These are phyloP conservation scores for Pomacea canaliculata DNA, from an alignment of 2,888 invertebrate genomes.

Conservation along the genomic window DNA sequence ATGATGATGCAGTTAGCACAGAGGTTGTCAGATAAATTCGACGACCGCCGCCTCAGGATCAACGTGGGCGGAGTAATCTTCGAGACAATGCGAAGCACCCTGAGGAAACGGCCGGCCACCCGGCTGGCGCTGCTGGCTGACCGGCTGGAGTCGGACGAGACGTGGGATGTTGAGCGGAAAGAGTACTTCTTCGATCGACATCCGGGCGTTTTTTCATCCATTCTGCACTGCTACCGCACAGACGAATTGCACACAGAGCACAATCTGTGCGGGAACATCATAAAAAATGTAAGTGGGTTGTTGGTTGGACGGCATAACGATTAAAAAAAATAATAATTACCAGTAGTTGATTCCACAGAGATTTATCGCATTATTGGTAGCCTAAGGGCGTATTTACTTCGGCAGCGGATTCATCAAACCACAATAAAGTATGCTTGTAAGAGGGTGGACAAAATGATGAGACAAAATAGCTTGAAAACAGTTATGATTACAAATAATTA, in stretches of 20 bases:
- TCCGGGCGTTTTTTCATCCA: constrained; percentile 61
- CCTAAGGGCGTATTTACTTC: too few species aligned
- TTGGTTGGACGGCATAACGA: neutral
- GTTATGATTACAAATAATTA: too few species aligned
- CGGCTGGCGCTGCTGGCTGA: constrained; percentile 60
- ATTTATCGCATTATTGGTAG: too few species aligned
- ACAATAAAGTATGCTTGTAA: too few species aligned
- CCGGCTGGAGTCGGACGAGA: constrained; percentile 60
- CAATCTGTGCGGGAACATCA: constrained; percentile 66
- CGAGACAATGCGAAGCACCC: constrained; percentile 60
- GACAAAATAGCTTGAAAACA: too few species aligned
- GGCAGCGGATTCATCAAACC: too few species aligned
- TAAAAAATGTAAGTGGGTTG: constrained; percentile 58
- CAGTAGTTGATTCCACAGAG: too few species aligned
- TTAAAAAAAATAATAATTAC: too few species aligned
- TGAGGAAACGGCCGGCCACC: constrained; percentile 58
- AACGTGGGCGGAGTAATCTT: constrained; percentile 65
- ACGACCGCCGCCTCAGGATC: constrained; percentile 49
- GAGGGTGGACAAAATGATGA: too few species aligned
- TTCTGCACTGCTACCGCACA: constrained; percentile 64
- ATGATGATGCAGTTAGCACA: constrained; percentile 21
- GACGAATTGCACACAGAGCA: constrained; percentile 67
- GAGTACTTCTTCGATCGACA: constrained; percentile 68
- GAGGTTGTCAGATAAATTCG: constrained; percentile 16
- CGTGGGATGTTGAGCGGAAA: constrained; percentile 54